Evolutionary conservation across 2,113 vertebrate species (phyloP).

Genomic region (Atrichornis clamosus): DNA sequence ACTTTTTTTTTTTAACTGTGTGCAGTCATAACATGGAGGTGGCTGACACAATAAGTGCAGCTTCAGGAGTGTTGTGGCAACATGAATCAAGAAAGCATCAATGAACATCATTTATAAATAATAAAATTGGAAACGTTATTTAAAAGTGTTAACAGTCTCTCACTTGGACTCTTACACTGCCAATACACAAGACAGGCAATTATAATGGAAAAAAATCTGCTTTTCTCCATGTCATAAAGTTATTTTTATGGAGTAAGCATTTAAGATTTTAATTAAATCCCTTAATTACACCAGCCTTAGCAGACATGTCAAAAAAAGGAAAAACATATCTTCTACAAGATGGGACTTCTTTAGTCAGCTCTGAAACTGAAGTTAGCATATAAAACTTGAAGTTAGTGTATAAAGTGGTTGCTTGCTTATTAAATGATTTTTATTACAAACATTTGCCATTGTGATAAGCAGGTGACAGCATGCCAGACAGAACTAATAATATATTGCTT

Average conservation of each 20-base stretch:
- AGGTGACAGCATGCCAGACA: neutral
- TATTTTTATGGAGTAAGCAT: neutral
- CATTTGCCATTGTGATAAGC: neutral
- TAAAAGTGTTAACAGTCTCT: neutral
- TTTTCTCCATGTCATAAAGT: neutral
- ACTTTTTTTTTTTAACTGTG: neutral
- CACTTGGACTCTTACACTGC: neutral
- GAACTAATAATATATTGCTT: neutral
- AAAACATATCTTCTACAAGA: neutral
- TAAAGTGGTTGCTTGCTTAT: neutral
- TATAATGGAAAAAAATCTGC: neutral
- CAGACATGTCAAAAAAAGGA: neutral
- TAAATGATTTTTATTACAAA: neutral
- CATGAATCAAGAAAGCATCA: neutral
- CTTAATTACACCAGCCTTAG: neutral
- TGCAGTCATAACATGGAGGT: rapidly evolving
- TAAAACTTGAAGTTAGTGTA: neutral
- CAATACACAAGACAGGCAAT: neutral
- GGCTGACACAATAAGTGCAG: neutral
- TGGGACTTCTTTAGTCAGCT: neutral
- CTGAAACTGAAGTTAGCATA: neutral
- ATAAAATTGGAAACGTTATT: neutral
- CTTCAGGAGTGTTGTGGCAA: neutral
- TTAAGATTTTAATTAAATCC: neutral
- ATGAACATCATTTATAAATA: neutral